Evolutionary conservation across 2,888 invertebrate species (phyloP), one percentile per base, ranked within the genome.

Genomic region (Lydus trimaculatus): DNA sequence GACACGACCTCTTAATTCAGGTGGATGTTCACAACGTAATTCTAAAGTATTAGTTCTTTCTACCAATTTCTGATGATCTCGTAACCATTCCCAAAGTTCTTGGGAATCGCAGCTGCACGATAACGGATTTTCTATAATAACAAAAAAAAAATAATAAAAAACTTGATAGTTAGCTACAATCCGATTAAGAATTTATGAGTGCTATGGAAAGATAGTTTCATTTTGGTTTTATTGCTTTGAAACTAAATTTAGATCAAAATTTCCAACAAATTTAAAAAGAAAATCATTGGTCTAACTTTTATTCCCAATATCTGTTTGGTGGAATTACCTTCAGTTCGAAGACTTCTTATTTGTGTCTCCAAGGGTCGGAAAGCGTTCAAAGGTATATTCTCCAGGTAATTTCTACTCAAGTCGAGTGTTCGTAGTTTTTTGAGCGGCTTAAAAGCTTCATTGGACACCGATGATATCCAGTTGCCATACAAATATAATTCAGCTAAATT

Each of bases 71-170:
- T 92, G 90, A 87, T 97, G 94, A 84, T 95, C 93, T 81, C 94
- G 89, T 82, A 97, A 88, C 97, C 96, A 97, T 86, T 93, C 93
- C 94, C 97, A 96, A 61, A 96, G 89, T 83, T 95, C 94, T 85
- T 95, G 94, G 69, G 95, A 91, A 83, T 96, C 94, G 84, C 97
- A 97, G 81, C 92, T 93, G 85, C 97, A 97, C 73, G 92, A 91
- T 77, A 97, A 87, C 58, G 97, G 96, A 86, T 97, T 97, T 82
- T 94, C 96, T 94, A 89, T 11, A 80, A 81, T 71, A 59, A 65
- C 69, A 65, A 66, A 66, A 61, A 56, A 52, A 33, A 25, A 28
- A 48, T 17, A 9, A 8, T 20, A 48, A 23, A 20, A 48, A 2
- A 23, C 9, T 52, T 1, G 17, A n/a, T 20, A 11, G 9, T 2